Base-by-base conservation (phyloP, 2,888 invertebrate genomes). In the Tetranychus truncatus region DNA sequence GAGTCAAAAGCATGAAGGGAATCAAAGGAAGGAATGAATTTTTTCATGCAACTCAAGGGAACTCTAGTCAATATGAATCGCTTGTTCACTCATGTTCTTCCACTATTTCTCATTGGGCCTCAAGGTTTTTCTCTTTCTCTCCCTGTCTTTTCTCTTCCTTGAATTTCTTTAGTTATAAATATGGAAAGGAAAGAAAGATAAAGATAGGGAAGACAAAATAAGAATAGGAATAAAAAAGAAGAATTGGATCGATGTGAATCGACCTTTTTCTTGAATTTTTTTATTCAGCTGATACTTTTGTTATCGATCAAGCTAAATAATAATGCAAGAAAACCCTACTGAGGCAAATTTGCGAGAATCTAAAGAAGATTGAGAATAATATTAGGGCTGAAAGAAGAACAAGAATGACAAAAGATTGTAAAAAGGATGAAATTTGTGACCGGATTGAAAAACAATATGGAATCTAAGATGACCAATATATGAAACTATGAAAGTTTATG, bases 51-150 rank as follows among this genome's bases (percentile, higher is more conserved):
- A 55, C 55, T 55, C 55, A 55, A 55, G 55, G 55, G 55, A 55
- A 55, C 55, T 55, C 55, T 55, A 55, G 55, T 55, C 55, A 55
- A 55, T 55, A 55, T 55, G 55, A 55, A 55, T 69, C 69, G 11
- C 69, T 69, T 5, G 4, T 69, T 69, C 72, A 71, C 71, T 44
- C 72, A 15, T 24, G 11, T n/a, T 44, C 24, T 24, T 72, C 9
- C 44, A 21, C 72, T 15, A n/a, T 72, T 24, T 21, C 34, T 24
- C 72, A 20, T 24, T 21, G 8, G 6, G 21, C 24, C 72, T 72
- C 72, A 20, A 18, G 18, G 34, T 72, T 24, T 45, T 24, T 72
- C 45, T 34, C 72, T 72, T 24, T 24, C 72, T 72, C 72, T 67
- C 67, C 24, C 67, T 69, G 6, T 66, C 66, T 7, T 6, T 66